Base-by-base conservation (phyloP, 2,113 vertebrate genomes). In the Telmatochromis brachygnathus region DNA sequence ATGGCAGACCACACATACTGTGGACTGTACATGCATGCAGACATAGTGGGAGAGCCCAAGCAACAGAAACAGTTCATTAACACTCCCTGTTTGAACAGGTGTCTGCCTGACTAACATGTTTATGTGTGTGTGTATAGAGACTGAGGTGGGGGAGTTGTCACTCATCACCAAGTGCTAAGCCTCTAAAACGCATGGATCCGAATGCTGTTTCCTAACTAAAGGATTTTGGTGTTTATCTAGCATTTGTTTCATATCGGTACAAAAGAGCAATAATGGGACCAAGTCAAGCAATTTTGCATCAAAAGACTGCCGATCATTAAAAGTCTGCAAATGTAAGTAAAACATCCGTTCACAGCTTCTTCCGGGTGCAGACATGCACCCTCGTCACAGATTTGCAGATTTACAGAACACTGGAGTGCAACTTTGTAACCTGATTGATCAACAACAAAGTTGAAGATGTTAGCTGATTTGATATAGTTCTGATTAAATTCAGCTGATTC, bases 71-170 rank as follows among this genome's bases (percentile, higher is more conserved):
- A 51, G 84, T 87, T 95, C 94, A 94, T 96, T 95, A 94, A 93
- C 90, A 88, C 92, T 94, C 84, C 79, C 81, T 96, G 94, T 96
- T 96, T 96, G 93, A 96, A 96, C 95, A 96, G 95, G 94, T 96
- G 96, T 93, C 89, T 94, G 89, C 33, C 82, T 91, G 87, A 94
- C 85, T 82, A 73, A 90, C 55, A 14, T 82, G 81, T 39, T 51
- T 91, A 60, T 89, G 83, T 33, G 62, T 84, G 73, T 65, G 54
- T 55, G 42, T n/a, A 35, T 17, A 30, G 84, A 85, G 56, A 60
- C 60, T 58, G 62, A 82, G 80, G 79, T 39, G 80, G 79, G 56
- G 54, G 65, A 88, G 87, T 79, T 60, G 84, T 93, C 88, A 91
- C 87, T 91, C 91, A 65, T 89, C 89, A 90, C 87, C 79, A 81